These are phyloP conservation scores for Drosophila ezoana DNA, from an alignment of 2,888 invertebrate genomes.

Conservation along the genomic window DNA sequence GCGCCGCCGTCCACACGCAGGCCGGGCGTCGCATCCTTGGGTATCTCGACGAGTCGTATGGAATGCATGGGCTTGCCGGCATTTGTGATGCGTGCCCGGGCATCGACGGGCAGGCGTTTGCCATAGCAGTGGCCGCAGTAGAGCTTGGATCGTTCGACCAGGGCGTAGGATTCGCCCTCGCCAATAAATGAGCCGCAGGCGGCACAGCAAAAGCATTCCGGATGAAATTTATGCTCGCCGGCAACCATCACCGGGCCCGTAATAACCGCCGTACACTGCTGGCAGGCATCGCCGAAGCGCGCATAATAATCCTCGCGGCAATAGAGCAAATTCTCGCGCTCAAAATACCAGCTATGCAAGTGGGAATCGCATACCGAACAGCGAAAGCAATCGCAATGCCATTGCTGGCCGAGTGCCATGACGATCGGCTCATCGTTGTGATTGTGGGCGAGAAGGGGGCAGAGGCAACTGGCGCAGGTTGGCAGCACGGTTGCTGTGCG, in stretches of 20 bases:
- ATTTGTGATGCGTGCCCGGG: constrained; percentile 56
- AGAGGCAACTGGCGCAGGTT: constrained; percentile 63
- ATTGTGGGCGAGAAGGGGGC: constrained; percentile 40
- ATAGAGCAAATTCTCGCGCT: constrained; percentile 94
- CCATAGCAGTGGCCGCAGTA: constrained; percentile 94
- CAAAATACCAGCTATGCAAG: constrained; percentile 96
- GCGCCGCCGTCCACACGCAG: constrained; percentile 86
- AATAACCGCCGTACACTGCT: constrained; percentile 89
- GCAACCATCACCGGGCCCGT: constrained; percentile 97
- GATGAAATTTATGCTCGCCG: constrained; percentile 97
- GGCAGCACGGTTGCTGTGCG: constrained; percentile 30
- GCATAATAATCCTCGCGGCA: constrained; percentile 96
- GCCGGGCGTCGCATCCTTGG: constrained; percentile 87
- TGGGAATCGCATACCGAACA: constrained; percentile 95
- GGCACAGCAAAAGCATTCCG: constrained; percentile 96
- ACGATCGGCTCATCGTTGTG: constrained; percentile 87
- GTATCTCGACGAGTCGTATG: constrained; percentile 93
- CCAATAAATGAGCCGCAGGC: constrained; percentile 94
- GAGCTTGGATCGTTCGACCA: constrained; percentile 94
- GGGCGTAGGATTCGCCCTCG: constrained; percentile 95
- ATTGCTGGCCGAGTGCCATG: constrained; percentile 92
- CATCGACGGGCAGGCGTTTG: constrained; percentile 60
- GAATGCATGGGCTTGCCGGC: constrained; percentile 89
- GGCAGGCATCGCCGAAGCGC: constrained; percentile 94
- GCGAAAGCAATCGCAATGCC: constrained; percentile 96